Evolutionary conservation across 64 coral and sea anemone species (phyloP), one percentile per base, ranked within the genome.

Genomic region (Montipora efflorescens): DNA sequence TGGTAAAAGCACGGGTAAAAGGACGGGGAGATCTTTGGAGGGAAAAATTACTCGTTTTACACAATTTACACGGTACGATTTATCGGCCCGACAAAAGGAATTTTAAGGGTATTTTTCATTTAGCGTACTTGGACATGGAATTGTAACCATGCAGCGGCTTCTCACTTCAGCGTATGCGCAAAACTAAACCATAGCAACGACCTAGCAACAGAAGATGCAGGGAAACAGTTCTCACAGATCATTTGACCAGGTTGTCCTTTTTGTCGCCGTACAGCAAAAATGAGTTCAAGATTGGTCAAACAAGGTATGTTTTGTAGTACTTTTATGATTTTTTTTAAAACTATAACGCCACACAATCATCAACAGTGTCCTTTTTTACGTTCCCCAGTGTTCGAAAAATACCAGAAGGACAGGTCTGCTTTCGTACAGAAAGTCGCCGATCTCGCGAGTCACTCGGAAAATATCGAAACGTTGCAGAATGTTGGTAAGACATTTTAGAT

Each of bases 401-500:
- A 99, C 86, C 97, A 99, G 55, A 96, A 96, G 71, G 84, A 95
- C 8, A 96, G 97, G 86, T 84, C 89, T 18, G 68, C 18, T 28
- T 99, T 99, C 73, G 97, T 99, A 8, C 94, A 99, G 92, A 96
- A 88, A 10, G 95, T 99, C 8, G 91, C 97, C 22, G 97, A 99
- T 7, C 97, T 99, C 66, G 95, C 97, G 59, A 96, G 92, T 59
- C 95, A 87, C 13, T 82, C 97, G 14, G 95, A 96, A 66, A 99
- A 99, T 51, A 99, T 99, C 46, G 97, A 99, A 94, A 99, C 97
- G 13, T 80, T 99, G 43, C 97, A 99, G 47, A 99, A 96, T 99
- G 97, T 86, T 79, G 95, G 97, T 99, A 94, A 53, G 75, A 48
- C 12, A 59, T 70, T 16, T 69, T 74, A 14, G 13, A 66, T 47